Base-by-base conservation (phyloP, 2,888 invertebrate species). In the Gortyna flavago region DNA sequence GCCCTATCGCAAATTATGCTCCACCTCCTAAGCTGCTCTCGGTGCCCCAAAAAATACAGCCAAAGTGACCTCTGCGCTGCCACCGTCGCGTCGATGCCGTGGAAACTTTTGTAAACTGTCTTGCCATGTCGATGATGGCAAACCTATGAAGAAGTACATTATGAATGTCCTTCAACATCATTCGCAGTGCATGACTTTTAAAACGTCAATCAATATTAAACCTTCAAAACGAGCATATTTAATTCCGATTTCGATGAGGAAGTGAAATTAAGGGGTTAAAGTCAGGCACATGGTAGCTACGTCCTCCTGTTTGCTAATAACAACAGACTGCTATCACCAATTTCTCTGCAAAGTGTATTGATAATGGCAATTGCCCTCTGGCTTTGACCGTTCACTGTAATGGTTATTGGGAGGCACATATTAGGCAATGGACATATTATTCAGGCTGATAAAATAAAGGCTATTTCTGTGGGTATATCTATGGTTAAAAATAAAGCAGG, bases 321-420 rank as follows among this genome's bases (percentile, higher is more conserved):
- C 78, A 77, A 68, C 57, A 68, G 32, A 67, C 62, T 9, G 70
- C 11, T 70, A 77, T 77, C 41, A 54, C 59, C 77, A 77, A 48
- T 77, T 77, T n/a, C 38, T 65, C 44, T 51, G n/a, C 5, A 38
- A 61, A 77, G 18, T 21, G 59, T 77, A 77, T 77, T 21, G 77
- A 69, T 78, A 77, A 78, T 16, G 78, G 16, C 48, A n/a, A 68
- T 21, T 38, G 59, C 32, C 59, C 38, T 64, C 51, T 76, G 75
- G 51, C 75, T 67, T 67, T 25, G 69, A 61, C 32, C 78, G 32
- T 77, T 61, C 78, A 5, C n/a, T 11, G 51, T 78, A 32, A 77
- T 41, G 59, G 21, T 77, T 69, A 77, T 77, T 48, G 48, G 32
- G 11, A 61, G 21, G 59, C 78, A 68, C 48, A 77, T 61, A n/a